These are phyloP conservation scores for Dryocosmus kuriphilus DNA, from an alignment of 2,888 invertebrate species.

Conservation along the genomic window DNA sequence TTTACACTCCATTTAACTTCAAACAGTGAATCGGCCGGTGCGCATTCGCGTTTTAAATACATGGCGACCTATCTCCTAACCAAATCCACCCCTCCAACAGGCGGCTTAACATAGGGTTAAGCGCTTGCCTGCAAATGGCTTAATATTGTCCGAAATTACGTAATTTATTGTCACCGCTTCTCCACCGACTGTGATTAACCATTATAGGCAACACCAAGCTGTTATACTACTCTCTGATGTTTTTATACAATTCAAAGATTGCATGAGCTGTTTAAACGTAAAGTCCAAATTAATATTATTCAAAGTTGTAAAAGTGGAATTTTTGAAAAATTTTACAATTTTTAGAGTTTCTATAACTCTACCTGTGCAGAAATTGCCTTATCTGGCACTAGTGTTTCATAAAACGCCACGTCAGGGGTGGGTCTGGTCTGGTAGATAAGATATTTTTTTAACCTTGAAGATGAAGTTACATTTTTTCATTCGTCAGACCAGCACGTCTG, in stretches of 20 bases:
- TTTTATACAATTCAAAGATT: background rate
- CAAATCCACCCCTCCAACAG: slow-evolving; percentile 51
- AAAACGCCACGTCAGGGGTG: too few relatives aligned
- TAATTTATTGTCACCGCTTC: slow-evolving; percentile 63
- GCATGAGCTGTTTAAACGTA: background rate
- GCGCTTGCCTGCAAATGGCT: slow-evolving; percentile 64
- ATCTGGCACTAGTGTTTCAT: too few relatives aligned
- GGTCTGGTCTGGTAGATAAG: too few relatives aligned
- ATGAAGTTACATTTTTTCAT: too few relatives aligned
- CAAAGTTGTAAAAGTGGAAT: too few relatives aligned
- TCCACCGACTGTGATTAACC: slow-evolving; percentile 31
- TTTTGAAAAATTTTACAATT: too few relatives aligned
- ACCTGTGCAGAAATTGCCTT: too few relatives aligned
- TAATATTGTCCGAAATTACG: slow-evolving; percentile 67
- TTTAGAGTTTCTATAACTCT: too few relatives aligned
- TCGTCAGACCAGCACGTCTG: too few relatives aligned
- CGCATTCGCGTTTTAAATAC: slow-evolving; percentile 76
- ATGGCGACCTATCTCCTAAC: slow-evolving; percentile 63
- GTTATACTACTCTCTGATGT: background rate
- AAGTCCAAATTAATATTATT: too few relatives aligned
- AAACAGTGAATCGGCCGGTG: slow-evolving; percentile 76
- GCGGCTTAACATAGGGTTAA: slow-evolving; percentile 71
- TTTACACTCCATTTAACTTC: slow-evolving; percentile 78
- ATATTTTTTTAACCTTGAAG: too few relatives aligned
- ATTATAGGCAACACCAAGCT: background rate